A percentile compares a stretch with the other conserved stretches of the same genome.
phyloP scores from a whole-genome alignment of 2,113 vertebrate species.

The Tringa solitaria region DNA sequence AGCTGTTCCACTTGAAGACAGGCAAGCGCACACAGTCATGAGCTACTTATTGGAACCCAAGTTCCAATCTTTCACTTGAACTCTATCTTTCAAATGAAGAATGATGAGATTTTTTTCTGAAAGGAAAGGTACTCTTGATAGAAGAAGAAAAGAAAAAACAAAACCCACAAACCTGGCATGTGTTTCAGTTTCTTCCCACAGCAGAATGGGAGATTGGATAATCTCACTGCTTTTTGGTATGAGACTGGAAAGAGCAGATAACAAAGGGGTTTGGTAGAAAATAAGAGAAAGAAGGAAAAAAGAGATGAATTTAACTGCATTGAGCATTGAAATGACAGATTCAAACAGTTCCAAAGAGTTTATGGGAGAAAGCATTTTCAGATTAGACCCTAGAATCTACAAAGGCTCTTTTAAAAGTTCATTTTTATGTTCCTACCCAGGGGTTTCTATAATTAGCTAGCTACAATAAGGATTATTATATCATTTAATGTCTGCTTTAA shows the following conservation, averaged over 20 bases:
- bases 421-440: background rate
- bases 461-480: background rate
- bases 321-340: background rate
- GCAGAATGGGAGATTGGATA: background rate
- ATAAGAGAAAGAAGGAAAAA: background rate
- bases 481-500: background rate
- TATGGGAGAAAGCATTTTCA: background rate
- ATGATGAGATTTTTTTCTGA: background rate
- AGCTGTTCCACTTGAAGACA: background rate
- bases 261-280: background rate
- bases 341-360: background rate
- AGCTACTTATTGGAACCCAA: background rate
- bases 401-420: background rate
- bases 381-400: background rate
- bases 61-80: background rate
- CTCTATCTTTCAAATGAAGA: background rate
- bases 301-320: background rate
- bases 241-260: background rate
- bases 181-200: background rate
- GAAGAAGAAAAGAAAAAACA: background rate
- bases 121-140: background rate
- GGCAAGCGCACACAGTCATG: background rate
- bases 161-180: background rate
- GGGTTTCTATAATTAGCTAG: background rate
- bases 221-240: background rate